Evolutionary conservation across 2,113 vertebrate genomes (phyloP), one percentile per base, ranked within the genome.

Genomic region (Proteles cristata): DNA sequence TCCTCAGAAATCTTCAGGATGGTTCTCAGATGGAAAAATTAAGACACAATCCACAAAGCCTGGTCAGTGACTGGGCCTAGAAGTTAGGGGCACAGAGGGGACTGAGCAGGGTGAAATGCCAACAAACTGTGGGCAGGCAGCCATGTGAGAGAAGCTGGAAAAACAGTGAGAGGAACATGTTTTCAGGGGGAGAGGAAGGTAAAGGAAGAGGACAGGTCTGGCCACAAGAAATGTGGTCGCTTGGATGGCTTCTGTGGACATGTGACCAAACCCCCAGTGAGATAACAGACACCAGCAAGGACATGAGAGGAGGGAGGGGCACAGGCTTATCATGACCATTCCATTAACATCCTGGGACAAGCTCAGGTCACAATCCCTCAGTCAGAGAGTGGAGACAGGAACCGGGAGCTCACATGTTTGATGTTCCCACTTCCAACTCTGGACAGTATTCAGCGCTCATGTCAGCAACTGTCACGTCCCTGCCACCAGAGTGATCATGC

Each of bases 261-360:
- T 7, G 43, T 25, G 50, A 43, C 33, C 84, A 35, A 61, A 53
- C 12, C 21, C 39, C 23, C 35, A 85, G 12, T n/a, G 83, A 66
- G 17, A 43, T 35, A 33, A 5, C 25, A 16, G 17, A 63, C 28
- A 21, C 39, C 33, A 35, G 43, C 39, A 43, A 48, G 16, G 15
- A 55, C 0, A 2, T 12, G 25, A n/a, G 31, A 21, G 53, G 7
- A 69, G 43, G 55, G 50, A 39, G 11, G 16, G 12, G 7, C 55
- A 66, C 77, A 17, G 45, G 10, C 5, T 5, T 11, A 0, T 58
- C 23, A 31, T 11, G 4, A 19, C 6, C 2, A 45, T 45, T 35
- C 23, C 1, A 16, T 55, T 4, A 65, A 26, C 1, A 21, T 4
- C 19, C 4, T 2, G 1, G 33, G 31, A 31, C 25, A 66, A 55